These are phyloP conservation scores for Ceratosolen solmsi DNA, from an alignment of 1,140 invertebrate species.

Conservation along the genomic window DNA sequence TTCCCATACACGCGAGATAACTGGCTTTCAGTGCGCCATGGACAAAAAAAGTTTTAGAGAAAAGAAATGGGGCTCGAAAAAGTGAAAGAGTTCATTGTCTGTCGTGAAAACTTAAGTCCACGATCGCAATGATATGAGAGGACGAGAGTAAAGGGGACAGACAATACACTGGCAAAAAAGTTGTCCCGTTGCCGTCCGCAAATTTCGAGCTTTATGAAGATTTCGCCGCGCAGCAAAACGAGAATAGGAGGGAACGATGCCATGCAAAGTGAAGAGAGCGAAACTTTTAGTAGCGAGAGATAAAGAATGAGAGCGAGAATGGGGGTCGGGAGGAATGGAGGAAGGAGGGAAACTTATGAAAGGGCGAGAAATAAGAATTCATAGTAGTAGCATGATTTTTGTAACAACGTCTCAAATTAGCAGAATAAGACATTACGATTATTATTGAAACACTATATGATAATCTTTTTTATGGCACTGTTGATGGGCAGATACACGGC, in stretches of 20 bases:
- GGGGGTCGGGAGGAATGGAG: not conserved
- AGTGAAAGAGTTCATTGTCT: constrained; percentile 28
- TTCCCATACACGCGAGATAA: not conserved
- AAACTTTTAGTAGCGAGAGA: constrained; percentile 26
- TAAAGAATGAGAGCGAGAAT: constrained; percentile 21
- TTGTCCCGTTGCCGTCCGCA: not conserved
- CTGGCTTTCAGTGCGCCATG: not conserved
- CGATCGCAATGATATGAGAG: constrained; percentile 21
- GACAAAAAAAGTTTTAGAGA: constrained; percentile 8
- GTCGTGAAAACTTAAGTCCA: constrained; percentile 37
- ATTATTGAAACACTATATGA: no score
- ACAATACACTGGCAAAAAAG: not conserved
- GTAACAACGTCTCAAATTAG: not conserved
- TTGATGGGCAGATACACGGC: no score
- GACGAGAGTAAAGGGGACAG: not conserved
- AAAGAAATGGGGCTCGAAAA: constrained; percentile 9
- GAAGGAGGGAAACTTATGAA: not conserved
- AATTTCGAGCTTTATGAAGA: constrained; percentile 43
- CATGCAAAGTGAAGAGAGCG: constrained; percentile 28
- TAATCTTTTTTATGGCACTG: no score
- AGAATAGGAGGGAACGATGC: not conserved
- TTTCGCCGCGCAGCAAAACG: not conserved
- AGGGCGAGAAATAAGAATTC: not conserved
- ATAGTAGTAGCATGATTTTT: no score
- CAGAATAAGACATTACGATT: not conserved